Evolutionary conservation across 2,888 invertebrate species (phyloP), one percentile per base, ranked within the genome.

Genomic region (Pseudococcus jackbeardsleyi): DNA sequence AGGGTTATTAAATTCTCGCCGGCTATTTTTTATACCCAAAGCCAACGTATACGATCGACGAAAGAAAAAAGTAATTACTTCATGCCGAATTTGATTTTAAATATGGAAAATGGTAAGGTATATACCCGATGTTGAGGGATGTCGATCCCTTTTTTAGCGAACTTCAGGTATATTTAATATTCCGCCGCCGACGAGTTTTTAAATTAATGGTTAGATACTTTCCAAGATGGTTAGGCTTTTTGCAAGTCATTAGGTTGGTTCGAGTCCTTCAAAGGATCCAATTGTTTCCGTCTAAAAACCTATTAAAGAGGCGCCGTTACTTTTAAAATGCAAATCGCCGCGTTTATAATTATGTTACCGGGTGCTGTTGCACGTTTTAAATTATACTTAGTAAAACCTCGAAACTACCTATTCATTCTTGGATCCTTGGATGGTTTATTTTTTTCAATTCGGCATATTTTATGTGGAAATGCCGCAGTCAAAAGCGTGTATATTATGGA

Each of bases 1-100:
- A 79, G 79, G 79, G 79, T 79, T 79, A 79, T 79, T 79, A 79
- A 79, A 79, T 79, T 79, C 79, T 79, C 79, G 79, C 42, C 42
- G 79, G 79, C 79, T 79, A 79, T 79, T 42, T 79, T 79, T 79
- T 42, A 3, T 79, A 46, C 79, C 39, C 17, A 42, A 42, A 42
- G 79, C 79, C n/a, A 6, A 79, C 7, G 11, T 42, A 59, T 7
- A 59, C 59, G 59, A 59, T 59, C 59, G 54, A 54, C 39, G 39
- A 42, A 17, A 79, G 42, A 79, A 79, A 42, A 79, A 79, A 42
- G 19, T 79, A 79, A 79, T 79, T 79, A 79, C 79, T 79, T 79
- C 11, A 79, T 79, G 79, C 79, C 79, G 79, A 79, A 79, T 79
- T 79, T 46, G 79, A 79, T 79, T 79, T 79, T 79, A 79, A 79